These are phyloP conservation scores for Odontophorus gujanensis DNA, from an alignment of 2,113 vertebrate genomes.

Conservation along the genomic window DNA sequence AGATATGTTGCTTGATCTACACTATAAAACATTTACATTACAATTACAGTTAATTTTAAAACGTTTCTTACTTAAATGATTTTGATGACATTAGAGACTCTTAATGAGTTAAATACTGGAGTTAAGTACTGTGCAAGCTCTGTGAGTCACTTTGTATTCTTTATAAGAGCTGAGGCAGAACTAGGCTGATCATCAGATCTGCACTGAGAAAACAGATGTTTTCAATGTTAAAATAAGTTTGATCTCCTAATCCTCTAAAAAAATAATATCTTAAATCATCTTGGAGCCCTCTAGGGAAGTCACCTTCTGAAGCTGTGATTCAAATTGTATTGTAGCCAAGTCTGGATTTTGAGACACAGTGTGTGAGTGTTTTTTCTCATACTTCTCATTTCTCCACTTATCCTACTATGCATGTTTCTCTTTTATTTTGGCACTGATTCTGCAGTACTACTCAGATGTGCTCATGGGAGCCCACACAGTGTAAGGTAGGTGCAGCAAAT, in stretches of 20 bases:
- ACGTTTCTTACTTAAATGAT: not conserved
- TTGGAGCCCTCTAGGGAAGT: not conserved
- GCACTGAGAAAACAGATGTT: not conserved
- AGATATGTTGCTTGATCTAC: not conserved
- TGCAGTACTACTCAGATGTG: not conserved
- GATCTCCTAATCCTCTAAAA: not conserved
- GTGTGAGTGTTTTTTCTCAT: accelerated
- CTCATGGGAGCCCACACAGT: constrained; percentile 8
- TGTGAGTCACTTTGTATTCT: constrained; percentile 7
- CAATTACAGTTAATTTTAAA: not conserved
- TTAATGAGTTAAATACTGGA: not conserved
- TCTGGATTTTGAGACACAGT: accelerated
- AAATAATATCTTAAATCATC: not conserved
- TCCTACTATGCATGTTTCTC: not conserved
- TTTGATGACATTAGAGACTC: not conserved
- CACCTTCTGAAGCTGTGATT: not conserved
- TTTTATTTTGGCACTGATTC: constrained; percentile 22
- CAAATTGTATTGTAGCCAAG: not conserved
- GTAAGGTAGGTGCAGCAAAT: constrained; percentile 47
- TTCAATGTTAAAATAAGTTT: not conserved
- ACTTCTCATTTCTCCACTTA: not conserved
- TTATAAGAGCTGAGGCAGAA: not conserved
- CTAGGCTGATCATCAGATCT: not conserved
- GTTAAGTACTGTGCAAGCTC: not conserved
- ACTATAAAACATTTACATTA: not conserved